phyloP scores from a whole-genome alignment of 1,140 invertebrate species.

The Latrodectus geometricus region DNA sequence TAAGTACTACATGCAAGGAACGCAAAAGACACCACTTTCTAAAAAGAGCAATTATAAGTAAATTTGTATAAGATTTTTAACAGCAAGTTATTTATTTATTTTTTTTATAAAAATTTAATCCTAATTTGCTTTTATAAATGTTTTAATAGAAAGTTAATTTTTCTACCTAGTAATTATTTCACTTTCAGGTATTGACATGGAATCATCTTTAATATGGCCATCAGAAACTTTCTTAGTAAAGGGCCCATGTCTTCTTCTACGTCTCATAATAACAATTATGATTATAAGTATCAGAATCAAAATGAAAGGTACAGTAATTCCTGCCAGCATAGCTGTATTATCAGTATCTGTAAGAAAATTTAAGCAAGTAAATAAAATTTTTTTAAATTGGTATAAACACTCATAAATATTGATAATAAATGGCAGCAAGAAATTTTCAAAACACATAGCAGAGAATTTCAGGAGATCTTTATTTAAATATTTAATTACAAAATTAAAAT shows the following conservation, averaged over 20 bases:
- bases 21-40: neutral
- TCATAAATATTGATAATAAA: too few relatives aligned
- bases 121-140: neutral
- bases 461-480: too few relatives aligned
- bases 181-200: slow-evolving; percentile 64
- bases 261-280: slow-evolving; percentile 67
- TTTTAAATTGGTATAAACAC: too few relatives aligned
- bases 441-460: too few relatives aligned
- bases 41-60: neutral
- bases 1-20: too few relatives aligned
- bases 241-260: slow-evolving; percentile 70
- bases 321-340: slow-evolving; percentile 84
- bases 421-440: too few relatives aligned
- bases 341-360: slow-evolving; percentile 77
- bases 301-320: slow-evolving; percentile 78
- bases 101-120: neutral
- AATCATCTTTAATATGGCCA: slow-evolving; percentile 63
- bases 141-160: neutral
- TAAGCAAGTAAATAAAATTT: too few relatives aligned
- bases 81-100: neutral
- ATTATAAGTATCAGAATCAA: slow-evolving; percentile 74
- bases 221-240: slow-evolving; percentile 52
- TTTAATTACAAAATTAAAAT: too few relatives aligned
- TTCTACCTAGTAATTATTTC: slow-evolving; percentile 62
- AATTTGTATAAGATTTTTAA: neutral